Evolutionary conservation across 2,113 vertebrate genomes (phyloP).

Genomic region (Rallus limicola): DNA sequence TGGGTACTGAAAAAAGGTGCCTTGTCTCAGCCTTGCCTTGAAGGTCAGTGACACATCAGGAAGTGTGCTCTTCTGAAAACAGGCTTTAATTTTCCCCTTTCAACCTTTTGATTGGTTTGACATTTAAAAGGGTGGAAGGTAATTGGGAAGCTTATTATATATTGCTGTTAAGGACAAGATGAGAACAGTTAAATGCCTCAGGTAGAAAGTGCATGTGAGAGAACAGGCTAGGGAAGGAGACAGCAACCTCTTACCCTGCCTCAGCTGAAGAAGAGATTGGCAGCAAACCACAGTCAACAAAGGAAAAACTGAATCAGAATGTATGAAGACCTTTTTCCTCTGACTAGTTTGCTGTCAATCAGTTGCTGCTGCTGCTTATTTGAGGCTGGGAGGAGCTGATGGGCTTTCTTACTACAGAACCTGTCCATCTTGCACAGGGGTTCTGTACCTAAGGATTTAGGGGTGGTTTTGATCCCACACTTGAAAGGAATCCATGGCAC

Average conservation of each 20-base stretch:
- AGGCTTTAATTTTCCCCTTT: neutral
- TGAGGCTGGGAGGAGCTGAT: neutral
- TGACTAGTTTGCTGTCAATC: neutral
- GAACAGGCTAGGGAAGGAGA: neutral
- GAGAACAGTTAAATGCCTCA: neutral
- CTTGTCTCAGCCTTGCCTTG: neutral
- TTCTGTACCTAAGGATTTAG: neutral
- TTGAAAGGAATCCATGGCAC: neutral
- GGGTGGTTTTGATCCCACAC: neutral
- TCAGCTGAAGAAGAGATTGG: neutral
- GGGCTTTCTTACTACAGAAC: neutral
- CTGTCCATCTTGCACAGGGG: neutral
- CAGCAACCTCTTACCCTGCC: neutral
- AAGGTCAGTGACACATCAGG: neutral
- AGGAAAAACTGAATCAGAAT: neutral
- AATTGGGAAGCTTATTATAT: neutral
- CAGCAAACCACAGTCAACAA: neutral
- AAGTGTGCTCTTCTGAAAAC: neutral
- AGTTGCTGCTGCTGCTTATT: neutral
- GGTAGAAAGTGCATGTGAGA: neutral
- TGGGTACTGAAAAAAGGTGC: accelerated
- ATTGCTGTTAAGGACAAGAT: neutral
- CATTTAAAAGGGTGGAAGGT: neutral
- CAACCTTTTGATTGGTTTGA: neutral
- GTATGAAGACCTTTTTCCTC: neutral